phyloP scores from a whole-genome alignment of 2,113 vertebrate species.

The Pavo muticus region DNA sequence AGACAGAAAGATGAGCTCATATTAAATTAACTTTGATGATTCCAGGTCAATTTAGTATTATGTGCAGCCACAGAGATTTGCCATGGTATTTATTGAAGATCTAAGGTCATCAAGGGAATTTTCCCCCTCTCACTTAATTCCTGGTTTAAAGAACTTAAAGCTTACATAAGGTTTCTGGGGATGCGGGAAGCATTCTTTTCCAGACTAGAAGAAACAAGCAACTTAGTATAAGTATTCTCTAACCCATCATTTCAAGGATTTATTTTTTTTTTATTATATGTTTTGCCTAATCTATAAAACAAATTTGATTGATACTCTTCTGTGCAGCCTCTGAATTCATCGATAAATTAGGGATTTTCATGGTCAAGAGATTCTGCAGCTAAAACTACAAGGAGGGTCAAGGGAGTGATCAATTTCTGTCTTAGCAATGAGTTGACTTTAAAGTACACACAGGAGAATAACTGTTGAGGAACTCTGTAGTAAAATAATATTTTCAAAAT shows the following conservation, averaged over 20 bases:
- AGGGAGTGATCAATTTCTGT: not conserved
- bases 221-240: not conserved
- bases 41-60: not conserved
- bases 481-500: not conserved
- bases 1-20: not conserved
- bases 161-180: not conserved
- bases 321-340: not conserved
- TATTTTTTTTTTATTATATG: not conserved
- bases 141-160: not conserved
- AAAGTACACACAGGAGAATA: not conserved
- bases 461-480: not conserved
- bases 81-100: not conserved
- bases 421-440: not conserved
- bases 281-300: not conserved
- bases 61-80: not conserved
- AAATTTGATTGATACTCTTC: not conserved
- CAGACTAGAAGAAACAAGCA: not conserved
- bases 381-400: not conserved
- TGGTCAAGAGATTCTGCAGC: not conserved
- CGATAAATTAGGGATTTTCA: not conserved
- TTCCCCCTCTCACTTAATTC: not conserved
- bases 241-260: rapidly evolving
- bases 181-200: not conserved
- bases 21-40: not conserved
- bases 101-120: not conserved